Evolutionary conservation across 1,140 invertebrate species (phyloP), one percentile per base, ranked within the genome.

Genomic region (Diabrotica undecimpunctata): DNA sequence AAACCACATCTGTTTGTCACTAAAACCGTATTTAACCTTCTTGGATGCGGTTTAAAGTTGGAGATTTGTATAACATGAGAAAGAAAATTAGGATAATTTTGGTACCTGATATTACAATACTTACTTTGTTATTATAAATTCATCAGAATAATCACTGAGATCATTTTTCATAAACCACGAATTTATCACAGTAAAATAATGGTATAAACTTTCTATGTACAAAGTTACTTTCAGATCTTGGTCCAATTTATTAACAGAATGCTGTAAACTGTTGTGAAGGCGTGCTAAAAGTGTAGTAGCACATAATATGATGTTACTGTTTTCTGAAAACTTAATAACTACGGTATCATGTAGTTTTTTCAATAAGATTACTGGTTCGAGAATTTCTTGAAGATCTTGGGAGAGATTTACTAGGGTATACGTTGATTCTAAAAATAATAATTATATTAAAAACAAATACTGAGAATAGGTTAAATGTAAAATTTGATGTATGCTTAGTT

Each of bases 121-220:
- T 70, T 70, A 84, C 80, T 78, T 80, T 46, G 69, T 64, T 65
- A 85, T 80, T 39, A 84, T 72, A 77, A 86, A 86, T 74, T 86
- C 84, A 11, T 79, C 70, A 56, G 79, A 79, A 72, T 78, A 80
- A 70, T 86, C 83, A 66, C 81, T 78, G 6, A 85, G 73, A 61
- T 80, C 77, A 63, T 83, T 83, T 64, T 83, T 81, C 12, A 76
- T 81, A 56, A 85, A 74, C 84, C 84, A 85, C 3, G 73, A 75
- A 55, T 85, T 80, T 25, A 83, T 81, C 52, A 85, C 80, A 59
- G 80, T 80, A 13, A 85, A 73, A 72, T 84, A 85, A 62, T 81
- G 80, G 54, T 73, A 78, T 60, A 83, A 72, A 71, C 79, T 81
- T 57, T 78, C 76, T 14, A 85, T 62, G 68, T 83, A 84, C 46